Percentiles rank a stretch among this genome's conserved stretches.
These are phyloP conservation scores for Rutpela maculata DNA, from an alignment of 2,888 invertebrate genomes.

Conservation along the genomic window DNA sequence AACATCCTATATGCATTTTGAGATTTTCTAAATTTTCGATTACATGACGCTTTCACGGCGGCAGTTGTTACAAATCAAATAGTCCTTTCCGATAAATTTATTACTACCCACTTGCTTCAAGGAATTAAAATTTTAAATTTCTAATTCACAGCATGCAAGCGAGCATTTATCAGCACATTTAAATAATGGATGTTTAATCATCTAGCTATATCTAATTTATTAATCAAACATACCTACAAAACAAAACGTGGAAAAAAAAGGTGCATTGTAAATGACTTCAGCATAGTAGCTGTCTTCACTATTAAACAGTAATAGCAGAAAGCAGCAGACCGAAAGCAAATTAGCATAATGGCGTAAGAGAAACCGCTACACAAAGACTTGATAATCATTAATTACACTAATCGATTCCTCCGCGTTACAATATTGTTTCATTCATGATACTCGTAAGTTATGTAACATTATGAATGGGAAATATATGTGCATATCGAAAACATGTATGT, in stretches of 20 bases:
- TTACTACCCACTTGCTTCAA: neutral
- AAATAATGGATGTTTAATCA: constrained; percentile 11
- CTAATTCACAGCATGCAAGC: constrained; percentile 15
- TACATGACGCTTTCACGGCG: no score
- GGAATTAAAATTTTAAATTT: constrained; percentile 29
- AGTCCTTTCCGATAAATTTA: neutral
- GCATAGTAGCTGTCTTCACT: neutral
- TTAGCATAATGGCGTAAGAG: constrained; percentile 27
- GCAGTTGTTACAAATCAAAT: neutral
- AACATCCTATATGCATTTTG: no score
- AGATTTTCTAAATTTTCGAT: no score
- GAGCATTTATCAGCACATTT: constrained; percentile 19
- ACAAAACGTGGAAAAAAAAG: constrained; percentile 2
- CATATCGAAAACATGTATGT: constrained; percentile 22
- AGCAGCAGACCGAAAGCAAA: constrained; percentile 19
- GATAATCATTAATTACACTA: constrained; percentile 38
- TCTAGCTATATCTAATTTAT: neutral
- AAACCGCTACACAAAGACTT: constrained; percentile 29
- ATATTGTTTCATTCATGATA: constrained; percentile 31
- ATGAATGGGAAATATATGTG: constrained; percentile 34
- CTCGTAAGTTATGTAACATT: constrained; percentile 7
- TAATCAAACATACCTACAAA: constrained; percentile 2
- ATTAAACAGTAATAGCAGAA: neutral
- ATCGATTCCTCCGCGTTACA: constrained; percentile 23
- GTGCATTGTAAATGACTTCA: neutral